Conservation (phyloP, 2,888 invertebrate genomes). For the Neuroscelio doddi region DNA sequence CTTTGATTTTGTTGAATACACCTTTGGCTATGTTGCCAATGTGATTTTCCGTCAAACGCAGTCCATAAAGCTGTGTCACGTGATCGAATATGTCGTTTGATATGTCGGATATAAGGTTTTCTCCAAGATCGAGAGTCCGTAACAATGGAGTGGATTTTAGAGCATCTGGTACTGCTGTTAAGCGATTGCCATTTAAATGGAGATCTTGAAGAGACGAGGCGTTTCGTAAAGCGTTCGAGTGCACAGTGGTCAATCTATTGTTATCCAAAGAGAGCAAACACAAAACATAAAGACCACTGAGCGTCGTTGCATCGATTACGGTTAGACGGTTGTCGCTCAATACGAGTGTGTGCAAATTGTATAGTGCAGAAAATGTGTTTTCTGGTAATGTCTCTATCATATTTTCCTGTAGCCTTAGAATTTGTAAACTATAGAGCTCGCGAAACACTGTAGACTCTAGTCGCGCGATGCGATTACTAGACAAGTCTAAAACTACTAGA, state of each 20-base stretch:
- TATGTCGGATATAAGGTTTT: slow-evolving; percentile 86
- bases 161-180: slow-evolving; percentile 83
- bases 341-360: slow-evolving; percentile 86
- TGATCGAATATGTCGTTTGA: slow-evolving; percentile 86
- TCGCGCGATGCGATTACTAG: slow-evolving; percentile 83
- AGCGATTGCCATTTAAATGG: slow-evolving; percentile 86
- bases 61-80: slow-evolving; percentile 85
- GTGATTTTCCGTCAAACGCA: slow-evolving; percentile 89
- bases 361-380: slow-evolving; percentile 84
- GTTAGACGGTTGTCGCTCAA: slow-evolving; percentile 86
- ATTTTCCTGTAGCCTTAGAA: slow-evolving; percentile 86
- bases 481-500: slow-evolving; percentile 84
- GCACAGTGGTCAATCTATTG: slow-evolving; percentile 83
- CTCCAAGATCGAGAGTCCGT: slow-evolving; percentile 87
- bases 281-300: slow-evolving; percentile 84
- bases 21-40: slow-evolving; percentile 86
- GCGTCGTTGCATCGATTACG: slow-evolving; percentile 82
- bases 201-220: slow-evolving; percentile 86
- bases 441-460: slow-evolving; percentile 84
- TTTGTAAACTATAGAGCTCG: slow-evolving; percentile 85
- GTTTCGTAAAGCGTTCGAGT: slow-evolving; percentile 84
- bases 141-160: slow-evolving; percentile 83
- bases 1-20: slow-evolving; percentile 84
- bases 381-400: slow-evolving; percentile 84
- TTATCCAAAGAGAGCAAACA: slow-evolving; percentile 86